A percentile compares a stretch with the other conserved stretches of the same genome.
These are phyloP conservation scores for Nesidiocoris tenuis DNA, from an alignment of 2,888 invertebrate species.

Conservation along the genomic window DNA sequence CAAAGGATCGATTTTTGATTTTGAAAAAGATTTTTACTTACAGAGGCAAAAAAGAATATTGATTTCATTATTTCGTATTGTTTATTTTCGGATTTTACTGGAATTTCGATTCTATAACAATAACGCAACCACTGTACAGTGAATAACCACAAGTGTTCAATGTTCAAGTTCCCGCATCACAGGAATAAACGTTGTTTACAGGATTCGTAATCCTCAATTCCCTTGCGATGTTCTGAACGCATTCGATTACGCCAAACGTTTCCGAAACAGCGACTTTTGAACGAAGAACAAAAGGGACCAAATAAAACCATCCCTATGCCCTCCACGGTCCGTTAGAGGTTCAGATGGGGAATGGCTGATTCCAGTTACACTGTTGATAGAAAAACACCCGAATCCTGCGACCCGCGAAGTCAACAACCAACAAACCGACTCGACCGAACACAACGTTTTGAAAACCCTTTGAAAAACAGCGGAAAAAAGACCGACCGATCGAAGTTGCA, in stretches of 20 bases:
- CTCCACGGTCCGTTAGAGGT: background rate
- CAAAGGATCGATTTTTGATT: too few species aligned
- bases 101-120: too few species aligned
- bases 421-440: background rate
- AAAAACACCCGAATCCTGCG: background rate
- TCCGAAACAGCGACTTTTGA: background rate
- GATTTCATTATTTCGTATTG: too few species aligned
- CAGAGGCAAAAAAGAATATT: too few species aligned
- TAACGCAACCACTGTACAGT: too few species aligned
- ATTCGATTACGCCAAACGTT: background rate
- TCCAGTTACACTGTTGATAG: background rate
- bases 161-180: too few species aligned
- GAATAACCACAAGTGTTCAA: too few species aligned
- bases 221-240: background rate
- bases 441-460: background rate
- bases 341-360: background rate
- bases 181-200: too few species aligned
- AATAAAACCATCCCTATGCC: background rate
- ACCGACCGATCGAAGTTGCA: background rate
- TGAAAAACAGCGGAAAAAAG: background rate
- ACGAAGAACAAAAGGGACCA: background rate
- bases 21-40: too few species aligned
- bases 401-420: background rate
- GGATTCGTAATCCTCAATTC: background rate
- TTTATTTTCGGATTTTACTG: too few species aligned